Percentiles rank a stretch among this genome's conserved stretches.
Evolutionary conservation across 2,888 invertebrate species (phyloP).

Genomic region (Hofmannophila pseudospretella): DNA sequence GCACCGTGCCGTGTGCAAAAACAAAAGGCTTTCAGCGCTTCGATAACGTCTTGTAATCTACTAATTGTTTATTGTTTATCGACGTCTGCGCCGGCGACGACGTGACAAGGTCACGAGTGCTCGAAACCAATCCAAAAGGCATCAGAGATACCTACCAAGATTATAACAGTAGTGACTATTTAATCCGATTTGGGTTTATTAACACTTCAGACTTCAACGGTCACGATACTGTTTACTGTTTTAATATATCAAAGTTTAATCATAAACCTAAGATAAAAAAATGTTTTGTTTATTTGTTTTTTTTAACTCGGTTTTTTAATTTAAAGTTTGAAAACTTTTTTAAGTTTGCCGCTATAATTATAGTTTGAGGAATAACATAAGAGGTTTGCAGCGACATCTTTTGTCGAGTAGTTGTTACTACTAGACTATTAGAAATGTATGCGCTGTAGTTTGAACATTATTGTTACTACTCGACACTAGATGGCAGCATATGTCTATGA

Average conservation of each 20-base stretch:
- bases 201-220: no score
- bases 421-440: neutral
- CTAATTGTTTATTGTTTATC: neutral
- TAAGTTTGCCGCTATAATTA: no score
- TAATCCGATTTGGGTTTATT: conserved; percentile 1
- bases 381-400: conserved; percentile 37
- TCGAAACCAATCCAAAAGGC: neutral
- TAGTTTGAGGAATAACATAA: neutral
- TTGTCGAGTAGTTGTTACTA: conserved; percentile 20
- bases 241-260: no score
- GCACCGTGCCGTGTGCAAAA: conserved; percentile 37
- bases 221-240: neutral
- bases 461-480: conserved; percentile 27
- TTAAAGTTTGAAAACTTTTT: no score
- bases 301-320: no score
- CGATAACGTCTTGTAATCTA: neutral
- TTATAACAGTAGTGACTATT: neutral
- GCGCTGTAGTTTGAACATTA: neutral
- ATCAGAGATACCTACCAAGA: neutral
- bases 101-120: neutral
- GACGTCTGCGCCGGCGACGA: neutral
- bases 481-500: conserved; percentile 28
- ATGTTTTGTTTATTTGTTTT: no score
- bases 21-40: conserved; percentile 35
- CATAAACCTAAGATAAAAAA: no score